Conservation (phyloP, 1,140 invertebrate genomes). For the Ptiloglossa arizonensis region DNA sequence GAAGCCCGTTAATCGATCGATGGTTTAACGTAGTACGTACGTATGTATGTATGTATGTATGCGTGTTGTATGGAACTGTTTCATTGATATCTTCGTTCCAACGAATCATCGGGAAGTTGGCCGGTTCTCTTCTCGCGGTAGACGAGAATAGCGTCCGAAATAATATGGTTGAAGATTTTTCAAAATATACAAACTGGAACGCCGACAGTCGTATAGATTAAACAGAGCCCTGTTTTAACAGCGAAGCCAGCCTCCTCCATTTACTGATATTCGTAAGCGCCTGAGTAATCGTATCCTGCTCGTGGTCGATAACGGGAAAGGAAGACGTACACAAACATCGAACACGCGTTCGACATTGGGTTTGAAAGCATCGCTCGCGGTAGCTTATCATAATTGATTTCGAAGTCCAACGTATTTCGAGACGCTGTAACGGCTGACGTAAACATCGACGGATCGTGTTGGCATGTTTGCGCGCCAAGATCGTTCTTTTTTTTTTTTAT, state of each 20-base stretch:
- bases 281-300: conserved; percentile 46
- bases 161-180: conserved; percentile 13
- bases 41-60: too few species aligned
- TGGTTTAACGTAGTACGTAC: background rate
- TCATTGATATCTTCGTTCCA: background rate
- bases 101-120: too few species aligned
- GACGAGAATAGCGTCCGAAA: conserved; percentile 13
- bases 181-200: conserved; percentile 33
- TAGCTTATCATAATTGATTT: background rate
- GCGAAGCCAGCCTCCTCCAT: conserved; percentile 36
- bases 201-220: conserved; percentile 17
- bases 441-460: background rate
- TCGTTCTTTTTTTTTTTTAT: background rate
- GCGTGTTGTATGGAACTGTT: background rate
- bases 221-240: conserved; percentile 32
- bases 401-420: background rate
- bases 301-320: conserved; percentile 23
- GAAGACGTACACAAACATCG: background rate
- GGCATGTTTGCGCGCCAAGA: background rate
- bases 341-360: background rate
- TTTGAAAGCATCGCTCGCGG: too few species aligned
- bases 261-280: conserved; percentile 37
- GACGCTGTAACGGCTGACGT: background rate
- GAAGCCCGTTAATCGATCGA: background rate
- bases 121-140: background rate